These are phyloP conservation scores for Anoplius nigerrimus DNA, from an alignment of 2,888 invertebrate species.

Conservation along the genomic window DNA sequence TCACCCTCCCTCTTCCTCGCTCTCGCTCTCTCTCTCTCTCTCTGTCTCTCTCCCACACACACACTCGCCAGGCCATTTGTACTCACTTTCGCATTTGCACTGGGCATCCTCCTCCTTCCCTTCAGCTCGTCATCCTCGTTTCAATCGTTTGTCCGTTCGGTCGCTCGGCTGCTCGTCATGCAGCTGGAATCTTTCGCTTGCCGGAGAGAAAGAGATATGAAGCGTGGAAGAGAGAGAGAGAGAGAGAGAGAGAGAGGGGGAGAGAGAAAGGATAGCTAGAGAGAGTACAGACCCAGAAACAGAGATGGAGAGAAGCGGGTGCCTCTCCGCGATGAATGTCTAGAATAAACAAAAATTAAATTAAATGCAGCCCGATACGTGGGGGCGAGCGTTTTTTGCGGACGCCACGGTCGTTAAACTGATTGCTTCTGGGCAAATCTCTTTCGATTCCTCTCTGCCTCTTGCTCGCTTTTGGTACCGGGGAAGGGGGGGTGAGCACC, in stretches of 20 bases:
- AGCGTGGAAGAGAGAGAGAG: slow-evolving; percentile 4
- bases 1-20: slow-evolving; percentile 20
- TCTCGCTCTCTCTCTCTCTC: slow-evolving; percentile 16
- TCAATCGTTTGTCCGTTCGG: slow-evolving; percentile 44
- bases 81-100: no score
- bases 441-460: neutral
- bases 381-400: slow-evolving; percentile 26
- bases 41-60: slow-evolving; percentile 13
- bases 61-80: no score
- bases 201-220: neutral
- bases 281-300: no score
- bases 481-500: neutral
- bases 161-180: slow-evolving; percentile 9
- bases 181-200: slow-evolving; percentile 24
- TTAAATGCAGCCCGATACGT: slow-evolving; percentile 31
- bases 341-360: slow-evolving; percentile 30
- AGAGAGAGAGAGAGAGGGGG: neutral
- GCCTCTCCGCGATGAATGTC: slow-evolving; percentile 32
- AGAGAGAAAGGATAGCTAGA: neutral
- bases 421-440: slow-evolving; percentile 32
- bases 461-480: neutral
- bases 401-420: slow-evolving; percentile 36
- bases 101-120: neutral
- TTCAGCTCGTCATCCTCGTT: no score
- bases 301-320: neutral